Percentiles rank a stretch among this genome's conserved stretches.
These are phyloP conservation scores for Athene noctua DNA, from an alignment of 2,113 vertebrate species.

Conservation along the genomic window DNA sequence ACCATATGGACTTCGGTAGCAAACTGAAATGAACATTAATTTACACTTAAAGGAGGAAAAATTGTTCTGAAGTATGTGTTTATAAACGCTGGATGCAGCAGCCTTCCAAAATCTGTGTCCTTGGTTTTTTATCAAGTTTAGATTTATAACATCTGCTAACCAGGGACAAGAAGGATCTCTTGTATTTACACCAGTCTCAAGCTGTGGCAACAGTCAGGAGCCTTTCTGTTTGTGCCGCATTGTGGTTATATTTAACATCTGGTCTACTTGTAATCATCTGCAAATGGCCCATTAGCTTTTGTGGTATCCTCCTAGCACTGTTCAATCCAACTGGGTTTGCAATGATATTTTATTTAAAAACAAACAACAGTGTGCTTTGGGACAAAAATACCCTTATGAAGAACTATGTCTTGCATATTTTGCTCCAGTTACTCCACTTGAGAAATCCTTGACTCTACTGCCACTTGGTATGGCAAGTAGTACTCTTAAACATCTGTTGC, in stretches of 20 bases:
- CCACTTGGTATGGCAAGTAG: neutral
- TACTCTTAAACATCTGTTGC: neutral
- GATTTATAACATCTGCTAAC: neutral
- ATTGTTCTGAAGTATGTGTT: neutral
- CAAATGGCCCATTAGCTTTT: conserved; percentile 35
- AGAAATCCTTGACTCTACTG: conserved; percentile 13
- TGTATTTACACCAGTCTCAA: neutral
- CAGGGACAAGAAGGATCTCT: neutral
- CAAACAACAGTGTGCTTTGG: neutral
- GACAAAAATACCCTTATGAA: neutral
- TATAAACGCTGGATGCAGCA: neutral
- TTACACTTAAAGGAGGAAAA: neutral
- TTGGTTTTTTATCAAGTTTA: neutral
- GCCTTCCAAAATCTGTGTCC: neutral
- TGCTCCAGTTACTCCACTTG: conserved; percentile 21
- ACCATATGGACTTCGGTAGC: neutral
- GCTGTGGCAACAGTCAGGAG: neutral
- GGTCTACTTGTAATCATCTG: conserved; percentile 1
- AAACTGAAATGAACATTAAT: neutral
- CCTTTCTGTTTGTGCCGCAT: neutral
- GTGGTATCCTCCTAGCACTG: conserved; percentile 23
- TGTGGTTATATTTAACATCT: conserved; percentile 1
- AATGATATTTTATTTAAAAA: conserved; percentile 33
- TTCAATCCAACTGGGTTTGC: conserved; percentile 49
- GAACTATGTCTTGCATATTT: neutral